Conservation (phyloP, 1,140 invertebrate genomes). For the Bombus affinis region DNA sequence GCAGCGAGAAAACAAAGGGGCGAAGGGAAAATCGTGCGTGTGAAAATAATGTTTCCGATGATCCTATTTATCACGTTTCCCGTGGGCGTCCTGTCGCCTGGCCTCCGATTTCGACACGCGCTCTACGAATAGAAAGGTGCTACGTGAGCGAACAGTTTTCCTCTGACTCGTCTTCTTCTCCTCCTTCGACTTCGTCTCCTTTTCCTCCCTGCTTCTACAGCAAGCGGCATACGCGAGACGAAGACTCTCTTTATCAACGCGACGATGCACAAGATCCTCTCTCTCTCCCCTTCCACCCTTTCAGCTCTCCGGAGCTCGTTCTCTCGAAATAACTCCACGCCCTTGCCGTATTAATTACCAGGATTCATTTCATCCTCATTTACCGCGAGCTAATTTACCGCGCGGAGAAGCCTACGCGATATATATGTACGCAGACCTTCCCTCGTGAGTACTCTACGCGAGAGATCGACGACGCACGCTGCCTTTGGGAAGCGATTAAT, state of each 20-base stretch:
- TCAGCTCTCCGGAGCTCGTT: slow-evolving; percentile 7
- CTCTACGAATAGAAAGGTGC: slow-evolving; percentile 67
- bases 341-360: slow-evolving; percentile 76
- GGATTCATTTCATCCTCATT: slow-evolving; percentile 74
- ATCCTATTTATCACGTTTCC: slow-evolving; percentile 57
- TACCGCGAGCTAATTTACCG: slow-evolving; percentile 74
- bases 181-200: background rate
- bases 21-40: slow-evolving; percentile 41
- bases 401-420: slow-evolving; percentile 34
- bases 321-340: slow-evolving; percentile 74
- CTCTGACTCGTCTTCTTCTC: background rate
- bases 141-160: slow-evolving; percentile 14
- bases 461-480: slow-evolving; percentile 47
- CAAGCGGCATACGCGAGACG: slow-evolving; percentile 42
- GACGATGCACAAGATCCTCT: slow-evolving; percentile 24
- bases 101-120: slow-evolving; percentile 56
- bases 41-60: slow-evolving; percentile 60
- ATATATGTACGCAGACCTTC: slow-evolving; percentile 23
- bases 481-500: slow-evolving; percentile 67
- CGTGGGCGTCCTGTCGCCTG: slow-evolving; percentile 50
- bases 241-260: slow-evolving; percentile 53
- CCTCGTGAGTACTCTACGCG: background rate
- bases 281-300: background rate
- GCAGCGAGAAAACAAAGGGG: slow-evolving; percentile 24
- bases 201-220: background rate